phyloP scores from a whole-genome alignment of 2,797 vertebrate species.

The Phrynocephalus vlangalii region DNA sequence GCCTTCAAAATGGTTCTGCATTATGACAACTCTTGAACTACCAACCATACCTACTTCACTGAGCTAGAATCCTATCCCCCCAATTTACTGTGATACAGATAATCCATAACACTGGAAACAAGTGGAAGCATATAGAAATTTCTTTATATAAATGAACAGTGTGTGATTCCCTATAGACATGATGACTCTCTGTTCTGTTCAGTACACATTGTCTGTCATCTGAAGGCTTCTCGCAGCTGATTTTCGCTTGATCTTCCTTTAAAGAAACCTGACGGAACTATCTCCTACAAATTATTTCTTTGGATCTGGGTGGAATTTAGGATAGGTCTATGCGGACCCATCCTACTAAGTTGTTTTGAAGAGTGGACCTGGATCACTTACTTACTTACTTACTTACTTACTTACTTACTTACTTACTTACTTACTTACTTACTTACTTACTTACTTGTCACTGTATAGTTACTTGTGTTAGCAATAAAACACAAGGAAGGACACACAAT shows the following conservation, averaged over 20 bases:
- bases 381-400: background rate
- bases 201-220: background rate
- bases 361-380: background rate
- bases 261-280: background rate
- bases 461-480: background rate
- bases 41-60: no score
- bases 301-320: background rate
- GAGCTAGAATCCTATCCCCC: no score
- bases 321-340: background rate
- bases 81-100: conserved; percentile 31
- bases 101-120: conserved; percentile 26
- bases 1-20: no score
- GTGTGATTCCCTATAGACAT: background rate
- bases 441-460: background rate
- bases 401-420: no score
- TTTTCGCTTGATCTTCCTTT: background rate
- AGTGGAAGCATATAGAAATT: background rate
- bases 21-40: no score
- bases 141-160: background rate
- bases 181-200: background rate
- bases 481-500: background rate
- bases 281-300: background rate
- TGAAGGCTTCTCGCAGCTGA: background rate
- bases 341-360: background rate
- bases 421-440: background rate